Evolutionary conservation across 2,888 invertebrate genomes (phyloP).

Genomic region (Leptinotarsa peninsularis): DNA sequence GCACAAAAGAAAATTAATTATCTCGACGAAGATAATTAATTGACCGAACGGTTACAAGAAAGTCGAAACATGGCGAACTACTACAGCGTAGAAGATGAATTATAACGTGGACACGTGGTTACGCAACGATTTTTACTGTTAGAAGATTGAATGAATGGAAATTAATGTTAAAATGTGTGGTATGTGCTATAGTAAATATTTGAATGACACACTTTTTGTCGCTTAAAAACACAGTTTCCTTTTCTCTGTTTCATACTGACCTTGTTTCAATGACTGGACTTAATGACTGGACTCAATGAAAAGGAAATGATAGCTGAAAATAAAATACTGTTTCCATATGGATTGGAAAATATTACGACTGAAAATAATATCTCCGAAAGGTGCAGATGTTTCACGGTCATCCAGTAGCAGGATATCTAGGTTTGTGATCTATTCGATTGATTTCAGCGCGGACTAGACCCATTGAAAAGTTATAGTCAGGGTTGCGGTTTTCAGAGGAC

Average conservation of each 20-base stretch:
- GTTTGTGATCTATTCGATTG: too few species aligned
- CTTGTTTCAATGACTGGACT: background rate
- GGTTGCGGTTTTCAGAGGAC: too few species aligned
- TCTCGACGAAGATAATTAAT: conserved; percentile 49
- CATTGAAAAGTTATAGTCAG: too few species aligned
- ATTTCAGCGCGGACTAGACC: too few species aligned
- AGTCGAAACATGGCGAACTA: conserved; percentile 29
- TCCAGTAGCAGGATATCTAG: too few species aligned
- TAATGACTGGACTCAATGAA: background rate
- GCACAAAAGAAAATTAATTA: conserved; percentile 52
- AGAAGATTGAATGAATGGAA: conserved; percentile 35
- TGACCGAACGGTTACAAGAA: conserved; percentile 40
- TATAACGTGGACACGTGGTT: conserved; percentile 26
- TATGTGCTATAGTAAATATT: conserved; percentile 5
- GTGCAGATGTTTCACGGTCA: too few species aligned
- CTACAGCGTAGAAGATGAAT: conserved; percentile 28
- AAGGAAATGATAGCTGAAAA: background rate
- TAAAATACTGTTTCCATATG: too few species aligned
- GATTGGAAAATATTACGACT: too few species aligned
- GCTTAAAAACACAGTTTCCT: background rate
- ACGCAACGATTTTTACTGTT: conserved; percentile 32
- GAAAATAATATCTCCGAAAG: too few species aligned
- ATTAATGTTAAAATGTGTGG: conserved; percentile 1
- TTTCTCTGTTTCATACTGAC: background rate
- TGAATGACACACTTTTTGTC: background rate